Evolutionary conservation across 2,113 vertebrate genomes (phyloP), one percentile per base, ranked within the genome.

Genomic region (Nothobranchius furzeri): DNA sequence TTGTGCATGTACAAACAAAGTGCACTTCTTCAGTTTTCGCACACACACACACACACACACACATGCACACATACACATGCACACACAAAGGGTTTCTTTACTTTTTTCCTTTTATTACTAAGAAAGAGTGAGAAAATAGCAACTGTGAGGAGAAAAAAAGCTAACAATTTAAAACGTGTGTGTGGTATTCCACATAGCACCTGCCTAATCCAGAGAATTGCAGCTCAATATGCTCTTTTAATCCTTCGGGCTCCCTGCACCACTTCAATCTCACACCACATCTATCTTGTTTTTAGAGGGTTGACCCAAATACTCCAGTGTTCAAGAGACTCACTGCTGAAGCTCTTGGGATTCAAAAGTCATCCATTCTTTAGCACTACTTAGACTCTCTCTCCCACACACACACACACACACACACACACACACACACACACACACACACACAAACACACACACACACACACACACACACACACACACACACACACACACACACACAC

Each of bases 301-400:
- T 66, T 90, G 87, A 90, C 89, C 89, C 84, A 90, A 87, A 93
- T 92, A 87, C 84, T 78, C 77, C 46, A 64, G 68, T 82, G 64
- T 79, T 85, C 65, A 71, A 83, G 70, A 78, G 85, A 82, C 78
- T 85, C 65, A 66, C 84, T 76, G 75, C 70, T 52, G 69, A 88
- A 84, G 75, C 84, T 86, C 86, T 78, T 78, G 79, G 72, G 74
- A 87, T 70, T 86, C 71, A 82, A 74, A 85, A 86, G 78, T 83
- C 71, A 75, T 78, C 68, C 82, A 79, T 83, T 85, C 71, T 79
- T 81, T 75, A 82, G 73, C 82, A 75, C 63, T 57, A 43, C 76
- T 77, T 73, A 43, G 35, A 49, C 60, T 45, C 60, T 9, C 25
- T 59, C 53, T 47, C 60, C 42, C 43, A 17, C 79, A 70, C 36